phyloP scores from a whole-genome alignment of 2,113 vertebrate species.

The Actinemys pallida region DNA sequence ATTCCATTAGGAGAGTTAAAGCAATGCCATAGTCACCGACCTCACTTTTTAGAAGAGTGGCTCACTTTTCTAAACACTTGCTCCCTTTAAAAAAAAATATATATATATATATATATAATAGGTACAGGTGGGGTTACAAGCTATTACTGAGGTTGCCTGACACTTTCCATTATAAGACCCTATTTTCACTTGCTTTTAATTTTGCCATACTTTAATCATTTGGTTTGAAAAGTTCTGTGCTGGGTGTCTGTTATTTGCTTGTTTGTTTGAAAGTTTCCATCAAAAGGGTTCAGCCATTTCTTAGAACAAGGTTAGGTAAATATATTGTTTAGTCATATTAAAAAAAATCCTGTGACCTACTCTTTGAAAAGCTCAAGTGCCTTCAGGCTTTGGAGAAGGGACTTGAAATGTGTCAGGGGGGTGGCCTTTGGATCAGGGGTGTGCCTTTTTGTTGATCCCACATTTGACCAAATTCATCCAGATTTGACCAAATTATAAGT shows the following conservation, averaged over 20 bases:
- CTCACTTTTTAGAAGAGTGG: neutral
- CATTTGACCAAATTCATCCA: neutral
- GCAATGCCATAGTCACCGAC: neutral
- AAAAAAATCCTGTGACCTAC: neutral
- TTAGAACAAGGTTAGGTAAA: neutral
- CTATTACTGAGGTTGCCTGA: neutral
- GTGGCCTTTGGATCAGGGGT: too few species aligned
- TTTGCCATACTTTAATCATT: neutral
- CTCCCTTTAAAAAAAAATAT: neutral
- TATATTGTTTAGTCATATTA: neutral
- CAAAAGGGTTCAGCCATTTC: neutral
- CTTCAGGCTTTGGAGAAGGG: neutral
- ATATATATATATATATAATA: neutral
- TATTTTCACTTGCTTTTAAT: neutral
- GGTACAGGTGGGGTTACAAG: neutral
- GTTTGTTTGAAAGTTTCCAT: neutral
- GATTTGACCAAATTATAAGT: neutral
- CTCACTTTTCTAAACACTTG: neutral
- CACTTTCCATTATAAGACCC: neutral
- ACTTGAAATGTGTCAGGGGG: neutral
- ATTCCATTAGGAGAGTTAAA: neutral
- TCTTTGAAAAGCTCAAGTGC: neutral
- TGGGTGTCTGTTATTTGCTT: neutral
- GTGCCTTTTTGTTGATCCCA: neutral
- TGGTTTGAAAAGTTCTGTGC: neutral